Evolutionary conservation across 1,140 invertebrate genomes (phyloP).

Genomic region (Tenebrio molitor): DNA sequence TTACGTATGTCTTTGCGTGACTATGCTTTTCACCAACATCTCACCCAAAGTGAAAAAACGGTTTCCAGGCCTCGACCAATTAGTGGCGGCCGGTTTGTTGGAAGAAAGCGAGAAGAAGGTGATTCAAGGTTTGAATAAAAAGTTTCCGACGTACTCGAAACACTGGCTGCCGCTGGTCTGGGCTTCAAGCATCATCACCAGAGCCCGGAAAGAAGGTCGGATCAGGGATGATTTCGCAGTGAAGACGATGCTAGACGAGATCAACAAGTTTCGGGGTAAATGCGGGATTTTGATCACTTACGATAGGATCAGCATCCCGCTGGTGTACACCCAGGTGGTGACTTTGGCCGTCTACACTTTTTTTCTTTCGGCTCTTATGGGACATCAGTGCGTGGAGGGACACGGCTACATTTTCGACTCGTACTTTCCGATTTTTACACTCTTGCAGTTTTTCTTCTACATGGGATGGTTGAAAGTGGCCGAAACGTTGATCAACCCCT

Average conservation of each 20-base stretch:
- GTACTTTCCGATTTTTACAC: slow-evolving; percentile 91
- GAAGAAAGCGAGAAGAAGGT: slow-evolving; percentile 79
- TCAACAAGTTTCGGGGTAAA: slow-evolving; percentile 89
- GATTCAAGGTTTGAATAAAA: slow-evolving; percentile 76
- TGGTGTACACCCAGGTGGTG: slow-evolving; percentile 96
- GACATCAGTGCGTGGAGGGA: slow-evolving; percentile 83
- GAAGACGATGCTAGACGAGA: slow-evolving; percentile 90
- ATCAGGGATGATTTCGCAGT: slow-evolving; percentile 94
- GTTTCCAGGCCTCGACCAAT: slow-evolving; percentile 84
- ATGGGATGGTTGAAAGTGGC: slow-evolving; percentile 94
- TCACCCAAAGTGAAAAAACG: slow-evolving; percentile 84
- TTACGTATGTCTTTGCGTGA: slow-evolving; percentile 77
- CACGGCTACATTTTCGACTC: slow-evolving; percentile 73
- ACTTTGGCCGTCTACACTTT: slow-evolving; percentile 93
- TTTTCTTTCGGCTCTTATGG: slow-evolving; percentile 86
- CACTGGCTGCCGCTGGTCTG: slow-evolving; percentile 94
- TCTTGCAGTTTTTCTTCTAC: slow-evolving; percentile 88
- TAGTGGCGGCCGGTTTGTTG: slow-evolving; percentile 81
- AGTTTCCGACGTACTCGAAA: slow-evolving; percentile 81
- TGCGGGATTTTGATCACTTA: slow-evolving; percentile 88
- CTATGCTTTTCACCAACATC: slow-evolving; percentile 78
- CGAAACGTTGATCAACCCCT: slow-evolving; percentile 88
- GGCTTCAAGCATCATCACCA: slow-evolving; percentile 90
- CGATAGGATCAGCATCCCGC: slow-evolving; percentile 91
- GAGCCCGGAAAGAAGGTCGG: slow-evolving; percentile 89